Evolutionary conservation across 2,797 vertebrate species (phyloP).

Genomic region (Pseudopleuronectes americanus): DNA sequence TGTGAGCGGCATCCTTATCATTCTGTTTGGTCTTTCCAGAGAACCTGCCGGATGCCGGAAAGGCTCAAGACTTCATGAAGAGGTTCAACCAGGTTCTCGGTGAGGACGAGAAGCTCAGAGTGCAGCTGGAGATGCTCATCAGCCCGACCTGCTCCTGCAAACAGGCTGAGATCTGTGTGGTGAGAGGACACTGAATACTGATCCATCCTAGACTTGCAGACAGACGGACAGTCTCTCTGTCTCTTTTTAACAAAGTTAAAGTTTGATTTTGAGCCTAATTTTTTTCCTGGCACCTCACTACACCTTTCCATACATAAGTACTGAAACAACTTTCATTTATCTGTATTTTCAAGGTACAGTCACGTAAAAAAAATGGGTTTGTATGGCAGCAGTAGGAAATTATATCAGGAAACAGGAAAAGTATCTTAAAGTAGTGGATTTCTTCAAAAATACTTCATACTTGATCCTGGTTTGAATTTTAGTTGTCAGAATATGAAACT

Average conservation of each 20-base stretch:
- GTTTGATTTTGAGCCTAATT: too few species aligned
- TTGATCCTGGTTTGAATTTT: too few species aligned
- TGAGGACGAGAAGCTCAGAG: constrained; percentile 95
- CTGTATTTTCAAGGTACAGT: too few species aligned
- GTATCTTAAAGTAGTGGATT: too few species aligned
- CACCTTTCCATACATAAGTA: too few species aligned
- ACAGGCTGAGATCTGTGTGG: constrained; percentile 98
- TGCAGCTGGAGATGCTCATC: constrained; percentile 94
- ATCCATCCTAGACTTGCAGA: not conserved
- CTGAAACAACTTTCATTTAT: too few species aligned
- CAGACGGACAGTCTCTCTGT: not conserved
- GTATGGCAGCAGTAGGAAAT: too few species aligned
- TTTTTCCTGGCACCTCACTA: too few species aligned
- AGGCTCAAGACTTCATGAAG: constrained; percentile 99
- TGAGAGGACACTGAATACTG: constrained; percentile 76
- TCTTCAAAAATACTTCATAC: too few species aligned
- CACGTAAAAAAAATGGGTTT: too few species aligned
- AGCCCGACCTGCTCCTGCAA: constrained; percentile 98
- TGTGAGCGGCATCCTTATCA: not conserved
- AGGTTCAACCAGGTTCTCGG: constrained; percentile 98
- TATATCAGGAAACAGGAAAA: too few species aligned
- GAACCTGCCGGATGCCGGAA: constrained; percentile 97
- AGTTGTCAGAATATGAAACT: too few species aligned
- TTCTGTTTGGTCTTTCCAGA: constrained; percentile 79
- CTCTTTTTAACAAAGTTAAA: not conserved